Percentiles rank a stretch among this genome's conserved stretches.
These are phyloP conservation scores for Steatornis caripensis DNA, from an alignment of 2,113 vertebrate genomes.

Conservation along the genomic window DNA sequence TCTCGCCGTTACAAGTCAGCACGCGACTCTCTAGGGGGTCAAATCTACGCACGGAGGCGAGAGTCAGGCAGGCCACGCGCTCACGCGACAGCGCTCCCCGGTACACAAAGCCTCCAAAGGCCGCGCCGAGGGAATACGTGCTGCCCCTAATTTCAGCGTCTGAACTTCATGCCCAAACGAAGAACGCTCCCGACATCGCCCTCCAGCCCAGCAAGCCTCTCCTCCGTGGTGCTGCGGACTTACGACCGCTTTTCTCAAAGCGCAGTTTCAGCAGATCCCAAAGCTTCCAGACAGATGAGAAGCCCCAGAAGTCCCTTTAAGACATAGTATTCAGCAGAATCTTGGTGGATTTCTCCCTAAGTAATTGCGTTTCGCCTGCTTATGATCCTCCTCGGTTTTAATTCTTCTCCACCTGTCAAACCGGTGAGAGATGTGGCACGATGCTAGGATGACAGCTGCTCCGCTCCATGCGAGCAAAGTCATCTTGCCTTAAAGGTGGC, in stretches of 20 bases:
- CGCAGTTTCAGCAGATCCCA: background rate
- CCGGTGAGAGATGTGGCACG: background rate
- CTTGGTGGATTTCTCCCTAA: background rate
- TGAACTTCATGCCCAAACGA: background rate
- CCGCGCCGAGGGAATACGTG: fast-evolving
- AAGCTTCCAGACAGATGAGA: slow-evolving; percentile 26
- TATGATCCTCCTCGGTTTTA: background rate
- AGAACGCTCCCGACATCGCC: fast-evolving
- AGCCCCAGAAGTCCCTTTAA: background rate
- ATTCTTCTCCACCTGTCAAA: background rate
- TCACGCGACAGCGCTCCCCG: fast-evolving
- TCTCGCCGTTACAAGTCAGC: background rate
- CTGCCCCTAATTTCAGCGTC: background rate
- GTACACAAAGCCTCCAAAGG: background rate
- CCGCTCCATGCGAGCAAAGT: background rate
- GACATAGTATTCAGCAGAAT: background rate
- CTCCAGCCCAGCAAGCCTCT: background rate
- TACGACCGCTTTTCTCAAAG: background rate
- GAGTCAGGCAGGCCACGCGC: background rate
- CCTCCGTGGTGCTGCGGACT: background rate
- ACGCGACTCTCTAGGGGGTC: background rate
- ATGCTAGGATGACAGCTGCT: background rate
- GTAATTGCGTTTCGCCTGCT: slow-evolving; percentile 8
- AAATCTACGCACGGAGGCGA: background rate
- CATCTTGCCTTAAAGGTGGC: background rate